Evolutionary conservation across 2,113 vertebrate species (phyloP).

Genomic region (Ciconia stormi): DNA sequence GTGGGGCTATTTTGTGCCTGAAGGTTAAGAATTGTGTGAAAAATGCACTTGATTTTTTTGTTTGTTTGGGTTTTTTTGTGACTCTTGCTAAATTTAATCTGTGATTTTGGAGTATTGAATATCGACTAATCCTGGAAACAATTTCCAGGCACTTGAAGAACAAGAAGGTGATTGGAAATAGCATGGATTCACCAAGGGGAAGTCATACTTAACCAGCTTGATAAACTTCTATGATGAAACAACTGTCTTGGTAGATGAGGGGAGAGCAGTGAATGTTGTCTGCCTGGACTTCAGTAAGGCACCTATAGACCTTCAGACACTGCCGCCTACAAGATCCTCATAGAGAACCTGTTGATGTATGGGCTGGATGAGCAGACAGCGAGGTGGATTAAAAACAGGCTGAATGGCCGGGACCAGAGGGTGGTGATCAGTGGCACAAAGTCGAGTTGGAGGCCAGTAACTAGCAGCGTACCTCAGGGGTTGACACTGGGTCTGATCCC

Average conservation of each 20-base stretch:
- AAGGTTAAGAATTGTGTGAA: background rate
- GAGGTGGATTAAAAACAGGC: background rate
- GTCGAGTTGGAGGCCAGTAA: background rate
- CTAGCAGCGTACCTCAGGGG: background rate
- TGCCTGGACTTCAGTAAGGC: background rate
- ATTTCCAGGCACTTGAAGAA: background rate
- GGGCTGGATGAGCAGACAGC: background rate
- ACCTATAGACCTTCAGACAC: background rate
- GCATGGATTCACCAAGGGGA: background rate
- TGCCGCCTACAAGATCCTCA: background rate
- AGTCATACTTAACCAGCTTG: background rate
- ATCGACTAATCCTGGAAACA: background rate
- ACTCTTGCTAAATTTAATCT: background rate
- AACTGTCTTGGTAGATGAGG: background rate
- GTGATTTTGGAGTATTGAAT: background rate
- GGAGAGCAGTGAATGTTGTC: background rate
- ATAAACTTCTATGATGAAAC: background rate
- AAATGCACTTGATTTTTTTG: background rate
- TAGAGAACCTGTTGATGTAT: background rate
- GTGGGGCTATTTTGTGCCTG: background rate
- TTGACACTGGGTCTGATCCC: background rate
- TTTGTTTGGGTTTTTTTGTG: background rate
- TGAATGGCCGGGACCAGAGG: background rate
- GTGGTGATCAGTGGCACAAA: fast-evolving
- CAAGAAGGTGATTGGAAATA: background rate